Conservation (phyloP, 2,797 vertebrate species). For the Artibeus lituratus region DNA sequence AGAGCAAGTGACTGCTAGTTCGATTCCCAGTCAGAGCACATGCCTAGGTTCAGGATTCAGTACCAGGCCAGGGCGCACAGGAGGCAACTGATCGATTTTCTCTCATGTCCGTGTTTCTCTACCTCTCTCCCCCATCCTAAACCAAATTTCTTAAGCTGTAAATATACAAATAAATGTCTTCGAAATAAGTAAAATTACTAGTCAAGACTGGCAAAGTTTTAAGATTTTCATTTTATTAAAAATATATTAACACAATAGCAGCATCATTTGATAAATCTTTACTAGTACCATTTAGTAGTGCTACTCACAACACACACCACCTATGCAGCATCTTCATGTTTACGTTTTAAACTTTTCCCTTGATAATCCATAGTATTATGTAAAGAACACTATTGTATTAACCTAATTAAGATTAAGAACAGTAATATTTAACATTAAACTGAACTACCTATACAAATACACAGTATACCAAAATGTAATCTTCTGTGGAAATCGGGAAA, state of each 20-base stretch:
- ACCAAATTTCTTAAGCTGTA: background rate
- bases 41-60: background rate
- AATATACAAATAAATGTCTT: constrained; percentile 3
- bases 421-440: constrained; percentile 15
- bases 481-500: background rate
- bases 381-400: constrained; percentile 20
- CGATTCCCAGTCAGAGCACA: background rate
- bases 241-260: constrained; percentile 70
- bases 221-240: constrained; percentile 73
- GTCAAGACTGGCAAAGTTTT: constrained; percentile 54
- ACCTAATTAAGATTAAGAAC: constrained; percentile 36
- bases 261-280: constrained; percentile 61
- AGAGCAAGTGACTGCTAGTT: background rate
- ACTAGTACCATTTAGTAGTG: constrained; percentile 49
- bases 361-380: constrained; percentile 9
- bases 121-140: background rate
- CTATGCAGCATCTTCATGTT: constrained; percentile 41
- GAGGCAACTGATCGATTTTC: background rate
- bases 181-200: constrained; percentile 52
- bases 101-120: background rate
- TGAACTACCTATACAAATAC: constrained; percentile 10
- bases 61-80: background rate
- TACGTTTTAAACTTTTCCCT: constrained; percentile 30
- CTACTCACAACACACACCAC: constrained; percentile 65
- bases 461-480: constrained; percentile 30